phyloP scores from a whole-genome alignment of 2,888 invertebrate species.

The Drosophila pseudotakahashii region DNA sequence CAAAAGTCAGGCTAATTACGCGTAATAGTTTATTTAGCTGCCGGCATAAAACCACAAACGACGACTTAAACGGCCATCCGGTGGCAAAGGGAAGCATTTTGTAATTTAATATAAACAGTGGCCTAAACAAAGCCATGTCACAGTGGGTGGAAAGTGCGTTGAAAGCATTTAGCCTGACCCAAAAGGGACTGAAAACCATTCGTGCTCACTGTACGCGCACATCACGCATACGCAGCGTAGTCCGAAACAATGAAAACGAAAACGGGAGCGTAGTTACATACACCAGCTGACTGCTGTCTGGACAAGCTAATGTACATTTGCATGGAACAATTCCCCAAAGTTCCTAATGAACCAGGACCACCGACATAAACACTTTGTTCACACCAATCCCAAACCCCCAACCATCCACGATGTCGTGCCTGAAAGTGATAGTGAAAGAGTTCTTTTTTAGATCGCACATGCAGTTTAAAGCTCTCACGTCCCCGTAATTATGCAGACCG shows the following conservation, averaged over 20 bases:
- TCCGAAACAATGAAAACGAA: constrained; percentile 52
- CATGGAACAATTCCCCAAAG: constrained; percentile 32
- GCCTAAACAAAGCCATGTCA: constrained; percentile 21
- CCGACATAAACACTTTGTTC: constrained; percentile 48
- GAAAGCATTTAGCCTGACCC: constrained; percentile 10
- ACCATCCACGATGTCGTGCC: constrained; percentile 24
- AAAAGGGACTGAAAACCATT: constrained; percentile 5
- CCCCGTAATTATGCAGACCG: constrained; percentile 44
- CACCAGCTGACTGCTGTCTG: constrained; percentile 39
- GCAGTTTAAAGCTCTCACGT: constrained; percentile 38
- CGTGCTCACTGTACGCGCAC: constrained; percentile 20
- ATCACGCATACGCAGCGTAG: constrained; percentile 51
- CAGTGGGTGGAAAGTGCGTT: constrained; percentile 10
- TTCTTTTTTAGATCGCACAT: constrained; percentile 12
- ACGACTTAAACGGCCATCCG: constrained; percentile 52
- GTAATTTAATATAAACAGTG: constrained; percentile 49
- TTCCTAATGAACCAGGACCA: constrained; percentile 57
- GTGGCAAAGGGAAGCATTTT: constrained; percentile 47
- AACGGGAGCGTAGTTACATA: constrained; percentile 37
- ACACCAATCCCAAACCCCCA: not conserved
- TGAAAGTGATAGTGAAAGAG: constrained; percentile 69
- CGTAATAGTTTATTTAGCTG: constrained; percentile 54
- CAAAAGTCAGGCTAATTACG: constrained; percentile 58
- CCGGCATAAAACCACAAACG: constrained; percentile 51
- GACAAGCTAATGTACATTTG: constrained; percentile 52